Conservation (phyloP, 2,888 invertebrate genomes). For the Acanthosepion lycidas region DNA sequence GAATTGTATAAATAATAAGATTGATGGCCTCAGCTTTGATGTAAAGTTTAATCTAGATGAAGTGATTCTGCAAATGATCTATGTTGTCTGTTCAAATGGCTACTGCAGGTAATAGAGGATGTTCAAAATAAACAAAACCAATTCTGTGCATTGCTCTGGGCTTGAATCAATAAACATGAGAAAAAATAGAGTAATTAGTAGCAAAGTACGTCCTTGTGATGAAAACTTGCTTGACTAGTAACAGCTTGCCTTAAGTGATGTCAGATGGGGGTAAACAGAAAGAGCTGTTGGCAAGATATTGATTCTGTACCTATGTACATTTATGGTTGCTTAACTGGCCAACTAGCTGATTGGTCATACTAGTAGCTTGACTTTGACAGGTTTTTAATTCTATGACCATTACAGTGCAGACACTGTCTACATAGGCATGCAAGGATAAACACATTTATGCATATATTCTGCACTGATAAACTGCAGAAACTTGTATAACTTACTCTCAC, state of each 20-base stretch:
- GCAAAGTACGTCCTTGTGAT: not conserved
- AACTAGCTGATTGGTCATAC: not conserved
- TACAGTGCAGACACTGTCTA: not conserved
- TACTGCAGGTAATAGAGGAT: too few species aligned
- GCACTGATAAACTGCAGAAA: too few species aligned
- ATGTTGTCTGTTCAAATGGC: too few species aligned
- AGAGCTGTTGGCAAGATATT: not conserved
- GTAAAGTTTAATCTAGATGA: too few species aligned
- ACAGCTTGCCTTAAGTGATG: not conserved
- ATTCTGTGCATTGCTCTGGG: too few species aligned
- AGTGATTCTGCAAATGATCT: too few species aligned
- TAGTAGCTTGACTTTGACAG: not conserved
- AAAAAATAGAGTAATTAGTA: not conserved
- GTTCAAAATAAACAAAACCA: too few species aligned
- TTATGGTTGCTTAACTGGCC: not conserved
- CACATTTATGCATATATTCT: not conserved
- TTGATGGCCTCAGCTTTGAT: too few species aligned
- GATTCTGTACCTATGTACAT: not conserved
- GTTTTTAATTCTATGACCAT: not conserved
- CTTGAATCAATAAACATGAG: too few species aligned
- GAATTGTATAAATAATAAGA: too few species aligned
- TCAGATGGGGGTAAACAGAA: not conserved
- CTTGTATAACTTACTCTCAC: too few species aligned
- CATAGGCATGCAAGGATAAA: not conserved
- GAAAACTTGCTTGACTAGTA: not conserved